Conservation (phyloP, 2,888 invertebrate genomes). For the Xanthostigma xanthostigma region DNA sequence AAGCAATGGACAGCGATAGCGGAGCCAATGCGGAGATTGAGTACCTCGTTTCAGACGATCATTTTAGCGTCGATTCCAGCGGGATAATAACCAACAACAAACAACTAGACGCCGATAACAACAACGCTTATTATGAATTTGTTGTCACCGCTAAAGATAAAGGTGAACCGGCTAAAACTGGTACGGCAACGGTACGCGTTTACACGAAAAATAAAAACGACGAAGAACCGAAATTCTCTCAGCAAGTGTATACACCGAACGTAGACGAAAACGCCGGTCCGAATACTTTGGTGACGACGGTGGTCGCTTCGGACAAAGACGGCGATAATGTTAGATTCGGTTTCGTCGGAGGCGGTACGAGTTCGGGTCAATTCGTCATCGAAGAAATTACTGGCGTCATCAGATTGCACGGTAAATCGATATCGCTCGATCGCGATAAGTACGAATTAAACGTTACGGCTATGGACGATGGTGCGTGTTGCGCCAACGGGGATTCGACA, state of each 20-base stretch:
- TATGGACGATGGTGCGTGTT: slow-evolving; percentile 94
- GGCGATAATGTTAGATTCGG: slow-evolving; percentile 84
- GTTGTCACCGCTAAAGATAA: slow-evolving; percentile 88
- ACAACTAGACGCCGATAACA: slow-evolving; percentile 89
- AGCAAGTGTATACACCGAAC: slow-evolving; percentile 91
- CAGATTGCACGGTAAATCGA: slow-evolving; percentile 72
- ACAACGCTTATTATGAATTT: slow-evolving; percentile 92
- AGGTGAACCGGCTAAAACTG: slow-evolving; percentile 84
- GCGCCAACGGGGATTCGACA: slow-evolving; percentile 72
- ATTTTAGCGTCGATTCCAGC: slow-evolving; percentile 85
- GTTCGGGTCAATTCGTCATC: slow-evolving; percentile 85
- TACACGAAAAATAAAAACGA: slow-evolving; percentile 98
- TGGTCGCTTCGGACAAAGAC: slow-evolving; percentile 94
- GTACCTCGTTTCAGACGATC: slow-evolving; percentile 81
- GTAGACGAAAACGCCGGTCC: slow-evolving; percentile 93
- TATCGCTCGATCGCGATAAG: slow-evolving; percentile 79
- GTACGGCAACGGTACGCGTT: slow-evolving; percentile 83
- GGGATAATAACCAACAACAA: slow-evolving; percentile 87
- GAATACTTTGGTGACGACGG: slow-evolving; percentile 88
- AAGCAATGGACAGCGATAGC: slow-evolving; percentile 90
- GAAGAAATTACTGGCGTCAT: slow-evolving; percentile 93
- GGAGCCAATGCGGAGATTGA: slow-evolving; percentile 91
- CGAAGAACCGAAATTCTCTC: slow-evolving; percentile 92
- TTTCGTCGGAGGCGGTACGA: slow-evolving; percentile 76
- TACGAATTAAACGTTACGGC: slow-evolving; percentile 95